These are phyloP conservation scores for Grallaria varia DNA, from an alignment of 2,113 vertebrate species.

Conservation along the genomic window DNA sequence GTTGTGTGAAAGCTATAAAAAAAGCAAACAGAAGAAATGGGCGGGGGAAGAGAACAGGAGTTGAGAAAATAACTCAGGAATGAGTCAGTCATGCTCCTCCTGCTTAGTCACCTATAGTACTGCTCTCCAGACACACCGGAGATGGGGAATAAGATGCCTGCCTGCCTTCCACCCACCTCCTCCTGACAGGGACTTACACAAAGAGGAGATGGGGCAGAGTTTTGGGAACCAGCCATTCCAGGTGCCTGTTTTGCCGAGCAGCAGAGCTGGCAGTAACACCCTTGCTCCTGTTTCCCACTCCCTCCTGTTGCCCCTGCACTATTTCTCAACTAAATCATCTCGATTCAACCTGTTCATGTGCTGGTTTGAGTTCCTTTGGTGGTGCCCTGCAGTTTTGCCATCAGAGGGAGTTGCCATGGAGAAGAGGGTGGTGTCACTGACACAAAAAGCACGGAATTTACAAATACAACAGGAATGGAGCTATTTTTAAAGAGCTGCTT, in stretches of 20 bases:
- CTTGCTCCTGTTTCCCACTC: not conserved
- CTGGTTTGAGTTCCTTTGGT: conserved; percentile 54
- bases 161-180: conserved; percentile 27
- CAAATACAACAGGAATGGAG: conserved; percentile 75
- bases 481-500: conserved; percentile 75
- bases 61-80: conserved; percentile 48
- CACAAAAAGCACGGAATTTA: conserved; percentile 79
- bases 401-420: conserved; percentile 80
- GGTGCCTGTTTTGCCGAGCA: not conserved
- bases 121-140: conserved; percentile 37
- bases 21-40: conserved; percentile 29
- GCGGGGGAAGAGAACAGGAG: conserved; percentile 38
- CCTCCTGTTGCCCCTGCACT: not conserved
- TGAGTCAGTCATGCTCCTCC: conserved; percentile 71
- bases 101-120: conserved; percentile 76
- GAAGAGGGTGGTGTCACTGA: conserved; percentile 78
- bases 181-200: not conserved
- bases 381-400: conserved; percentile 76
- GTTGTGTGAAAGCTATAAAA: conserved; percentile 46
- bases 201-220: not conserved
- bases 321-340: conserved; percentile 66
- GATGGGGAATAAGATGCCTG: conserved; percentile 20
- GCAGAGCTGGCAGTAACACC: not conserved
- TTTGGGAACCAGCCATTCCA: not conserved
- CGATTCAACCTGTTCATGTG: conserved; percentile 49